Base-by-base conservation (phyloP, 2,113 vertebrate genomes). In the Oceanites oceanicus region DNA sequence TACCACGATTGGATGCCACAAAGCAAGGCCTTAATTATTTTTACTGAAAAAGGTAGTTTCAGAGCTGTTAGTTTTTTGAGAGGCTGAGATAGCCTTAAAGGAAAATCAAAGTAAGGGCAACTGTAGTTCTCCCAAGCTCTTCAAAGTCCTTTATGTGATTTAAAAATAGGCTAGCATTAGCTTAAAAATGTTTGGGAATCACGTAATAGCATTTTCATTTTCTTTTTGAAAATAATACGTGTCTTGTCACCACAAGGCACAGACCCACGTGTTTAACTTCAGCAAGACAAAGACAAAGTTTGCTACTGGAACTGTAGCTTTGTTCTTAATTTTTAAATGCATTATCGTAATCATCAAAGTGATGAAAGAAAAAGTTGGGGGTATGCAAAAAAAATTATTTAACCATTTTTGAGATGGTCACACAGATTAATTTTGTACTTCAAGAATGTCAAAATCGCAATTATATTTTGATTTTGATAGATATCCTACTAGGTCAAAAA, bases 11-110 rank as follows among this genome's bases (percentile, higher is more conserved):
- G 88, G 49, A 92, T 82, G 56, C 73, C 61, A 81, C 38, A 89
- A 89, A 93, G 76, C 40, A 92, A 93, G 58, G 80, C 76, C 53
- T 73, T 96, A 92, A 95, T 92, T 94, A 84, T 72, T 91, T 52
- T 87, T 53, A 95, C 87, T 89, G 80, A 72, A 95, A 95, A 94
- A 95, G 66, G 92, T 92, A 89, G 71, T 88, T 96, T 90, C 45
- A 88, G 67, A 86, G 49, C 38, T 63, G 83, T 61, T 92, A 49
- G 47, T 42, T 92, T 93, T 94, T 78, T 49, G 58, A 85, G 67
- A 88, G 80, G 56, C 68, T 92, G 52, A 87, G 59, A 90, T 27
- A 92, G 55, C 50, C 45, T 79, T 50, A 70, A 92, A 91, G 53
- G 40, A 92, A 90, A 93, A 92, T 76, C 53, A 94, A 96, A 96